Percentiles rank a stretch among this genome's conserved stretches.
These are phyloP conservation scores for Planococcus citri DNA, from an alignment of 1,140 invertebrate genomes.

Conservation along the genomic window DNA sequence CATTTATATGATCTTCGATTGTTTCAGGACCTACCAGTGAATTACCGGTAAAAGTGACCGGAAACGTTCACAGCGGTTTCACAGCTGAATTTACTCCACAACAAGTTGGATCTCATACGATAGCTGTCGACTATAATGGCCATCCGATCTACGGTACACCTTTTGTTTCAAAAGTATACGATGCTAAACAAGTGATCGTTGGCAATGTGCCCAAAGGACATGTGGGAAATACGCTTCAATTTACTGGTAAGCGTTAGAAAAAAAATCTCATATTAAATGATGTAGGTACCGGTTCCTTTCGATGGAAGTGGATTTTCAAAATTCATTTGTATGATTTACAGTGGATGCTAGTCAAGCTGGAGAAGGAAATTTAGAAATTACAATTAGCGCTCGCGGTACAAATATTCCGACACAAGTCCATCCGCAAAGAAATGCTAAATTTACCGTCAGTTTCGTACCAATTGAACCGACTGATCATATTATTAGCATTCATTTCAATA, in stretches of 20 bases:
- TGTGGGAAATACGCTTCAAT: conserved; percentile 75
- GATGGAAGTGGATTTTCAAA: neutral
- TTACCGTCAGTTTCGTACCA: conserved; percentile 91
- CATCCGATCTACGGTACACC: conserved; percentile 81
- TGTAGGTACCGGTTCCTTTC: neutral
- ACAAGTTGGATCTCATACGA: conserved; percentile 77
- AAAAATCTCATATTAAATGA: too few species aligned
- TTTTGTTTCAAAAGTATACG: conserved; percentile 84
- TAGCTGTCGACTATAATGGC: conserved; percentile 83
- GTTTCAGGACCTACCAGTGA: conserved; percentile 51
- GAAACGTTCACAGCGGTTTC: conserved; percentile 70
- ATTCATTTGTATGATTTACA: conserved; percentile 30
- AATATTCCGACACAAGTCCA: conserved; percentile 97
- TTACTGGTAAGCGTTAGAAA: conserved; percentile 47
- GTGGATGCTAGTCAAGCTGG: conserved; percentile 94
- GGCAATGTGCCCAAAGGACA: conserved; percentile 59
- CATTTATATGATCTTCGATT: conserved; percentile 21
- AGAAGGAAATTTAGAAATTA: conserved; percentile 95
- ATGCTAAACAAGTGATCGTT: conserved; percentile 77
- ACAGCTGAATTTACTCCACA: conserved; percentile 81
- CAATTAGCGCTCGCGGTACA: conserved; percentile 80
- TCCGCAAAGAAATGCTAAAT: conserved; percentile 74
- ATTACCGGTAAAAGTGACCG: conserved; percentile 77
- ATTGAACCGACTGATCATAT: conserved; percentile 85
- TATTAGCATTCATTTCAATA: conserved; percentile 95